Percentiles rank a stretch among this genome's conserved stretches.
Evolutionary conservation across 1,140 invertebrate species (phyloP).

Genomic region (Melipona quadrifasciata): DNA sequence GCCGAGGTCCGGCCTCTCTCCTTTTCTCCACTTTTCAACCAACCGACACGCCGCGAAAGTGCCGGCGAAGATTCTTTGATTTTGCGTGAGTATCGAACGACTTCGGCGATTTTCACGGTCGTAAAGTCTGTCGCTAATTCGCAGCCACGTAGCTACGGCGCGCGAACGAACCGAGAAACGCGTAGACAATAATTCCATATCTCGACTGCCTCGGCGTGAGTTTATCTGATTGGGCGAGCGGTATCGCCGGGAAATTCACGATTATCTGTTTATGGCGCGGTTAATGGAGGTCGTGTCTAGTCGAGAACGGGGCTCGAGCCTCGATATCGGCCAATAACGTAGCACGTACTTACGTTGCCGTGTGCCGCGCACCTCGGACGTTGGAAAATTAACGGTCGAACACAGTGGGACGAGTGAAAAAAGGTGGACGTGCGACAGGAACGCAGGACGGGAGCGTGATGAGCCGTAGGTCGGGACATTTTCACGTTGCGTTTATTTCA

Average conservation of each 20-base stretch:
- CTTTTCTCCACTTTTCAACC: neutral
- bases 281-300: slow-evolving; percentile 72
- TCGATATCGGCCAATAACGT: slow-evolving; percentile 66
- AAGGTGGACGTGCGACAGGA: slow-evolving; percentile 37
- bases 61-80: too few relatives aligned
- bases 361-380: slow-evolving; percentile 34
- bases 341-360: slow-evolving; percentile 56
- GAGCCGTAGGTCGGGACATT: slow-evolving; percentile 17
- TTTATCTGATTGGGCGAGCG: slow-evolving; percentile 76
- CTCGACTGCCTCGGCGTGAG: slow-evolving; percentile 58
- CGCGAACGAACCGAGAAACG: slow-evolving; percentile 65
- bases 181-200: slow-evolving; percentile 75
- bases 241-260: slow-evolving; percentile 72
- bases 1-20: neutral
- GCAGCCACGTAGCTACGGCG: slow-evolving; percentile 9
- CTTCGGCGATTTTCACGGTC: too few relatives aligned
- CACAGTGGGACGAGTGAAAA: neutral
- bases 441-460: slow-evolving; percentile 39
- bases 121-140: slow-evolving; percentile 49
- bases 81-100: too few relatives aligned
- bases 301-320: slow-evolving; percentile 49
- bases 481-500: slow-evolving; percentile 28
- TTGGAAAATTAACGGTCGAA: slow-evolving; percentile 57
- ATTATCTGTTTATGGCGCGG: slow-evolving; percentile 79
- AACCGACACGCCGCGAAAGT: too few relatives aligned